phyloP scores from a whole-genome alignment of 2,888 invertebrate genomes.

The Achlya flavicornis region DNA sequence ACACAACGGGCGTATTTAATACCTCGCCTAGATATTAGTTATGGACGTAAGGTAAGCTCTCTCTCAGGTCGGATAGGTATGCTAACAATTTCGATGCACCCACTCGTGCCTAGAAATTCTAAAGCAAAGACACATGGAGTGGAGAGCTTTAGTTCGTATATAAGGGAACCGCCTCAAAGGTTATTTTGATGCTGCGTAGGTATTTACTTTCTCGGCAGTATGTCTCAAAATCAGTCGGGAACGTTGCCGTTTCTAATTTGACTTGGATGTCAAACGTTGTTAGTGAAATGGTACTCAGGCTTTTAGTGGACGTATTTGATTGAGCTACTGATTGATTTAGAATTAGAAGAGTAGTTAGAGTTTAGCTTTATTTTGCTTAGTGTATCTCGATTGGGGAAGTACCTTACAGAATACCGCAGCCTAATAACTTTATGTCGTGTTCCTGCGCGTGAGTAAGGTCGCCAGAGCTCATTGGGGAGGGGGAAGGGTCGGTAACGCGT shows the following conservation, averaged over 20 bases:
- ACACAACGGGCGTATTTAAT: conserved; percentile 23
- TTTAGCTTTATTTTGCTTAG: too few species aligned
- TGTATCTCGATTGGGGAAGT: too few species aligned
- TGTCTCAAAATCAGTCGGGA: neutral
- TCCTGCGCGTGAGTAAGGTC: too few species aligned
- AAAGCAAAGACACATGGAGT: neutral
- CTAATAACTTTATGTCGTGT: too few species aligned
- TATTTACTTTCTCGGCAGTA: neutral
- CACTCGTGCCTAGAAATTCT: conserved; percentile 2
- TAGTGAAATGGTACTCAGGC: neutral
- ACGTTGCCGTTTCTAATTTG: neutral
- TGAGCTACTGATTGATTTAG: neutral
- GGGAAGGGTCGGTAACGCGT: too few species aligned
- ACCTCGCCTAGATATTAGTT: conserved; percentile 13
- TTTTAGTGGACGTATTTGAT: neutral
- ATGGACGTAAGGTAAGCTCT: neutral
- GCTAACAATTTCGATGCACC: conserved; percentile 6
- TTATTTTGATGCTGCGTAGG: neutral
- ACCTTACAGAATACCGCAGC: too few species aligned
- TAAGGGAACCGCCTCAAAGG: conserved; percentile 7
- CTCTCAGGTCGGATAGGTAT: neutral
- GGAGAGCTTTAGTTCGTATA: neutral
- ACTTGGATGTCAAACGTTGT: neutral
- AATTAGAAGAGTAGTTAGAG: too few species aligned
- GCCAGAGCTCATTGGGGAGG: too few species aligned